Evolutionary conservation across 1,140 invertebrate species (phyloP), one percentile per base, ranked within the genome.

Genomic region (silkworm (Bombyx mori)): DNA sequence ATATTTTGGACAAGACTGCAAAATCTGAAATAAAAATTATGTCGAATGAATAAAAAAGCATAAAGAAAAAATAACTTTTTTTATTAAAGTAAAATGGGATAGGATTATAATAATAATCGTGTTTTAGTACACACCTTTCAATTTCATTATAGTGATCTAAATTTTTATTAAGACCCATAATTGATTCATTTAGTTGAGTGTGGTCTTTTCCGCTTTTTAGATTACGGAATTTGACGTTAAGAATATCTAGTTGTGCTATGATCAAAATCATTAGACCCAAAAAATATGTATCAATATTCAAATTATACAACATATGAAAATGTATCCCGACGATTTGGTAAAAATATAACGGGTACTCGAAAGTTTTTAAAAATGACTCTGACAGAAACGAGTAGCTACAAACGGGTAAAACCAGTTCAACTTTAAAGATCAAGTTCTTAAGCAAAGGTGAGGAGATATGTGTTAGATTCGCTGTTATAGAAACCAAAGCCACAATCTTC

Each of bases 261-360:
- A 59, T 35, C 35, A 77, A 66, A 61, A 80, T 75, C 60, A 81
- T 69, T 9, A 82, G 22, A 10, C 77, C 78, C 56, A 80, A 49
- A 55, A 85, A 66, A 62, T 77, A 80, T 12, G 74, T 69, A 53
- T 85, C 77, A 22, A 79, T 69, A 58, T 76, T 77, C 1, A 81
- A 18, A 58, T 75, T 75, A 22, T 58, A 74, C 42, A 71, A 60
- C 71, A 82, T 73, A 44, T 73, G 63, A 18, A 71, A 59, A 58
- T 79, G 71, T 49, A 82, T 80, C 1, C 75, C 75, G 22, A 81
- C n/a, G 49, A 57, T 53, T 69, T 85, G 78, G 50, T 77, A 82
- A 1, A 77, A 63, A 60, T 80, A 85, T 43, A 79, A 55, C 6
- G 64, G 66, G 55, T 80, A 79, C 57, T 73, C 66, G 48, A 66